Evolutionary conservation across 2,888 invertebrate genomes (phyloP).

Genomic region (Amiota minor): DNA sequence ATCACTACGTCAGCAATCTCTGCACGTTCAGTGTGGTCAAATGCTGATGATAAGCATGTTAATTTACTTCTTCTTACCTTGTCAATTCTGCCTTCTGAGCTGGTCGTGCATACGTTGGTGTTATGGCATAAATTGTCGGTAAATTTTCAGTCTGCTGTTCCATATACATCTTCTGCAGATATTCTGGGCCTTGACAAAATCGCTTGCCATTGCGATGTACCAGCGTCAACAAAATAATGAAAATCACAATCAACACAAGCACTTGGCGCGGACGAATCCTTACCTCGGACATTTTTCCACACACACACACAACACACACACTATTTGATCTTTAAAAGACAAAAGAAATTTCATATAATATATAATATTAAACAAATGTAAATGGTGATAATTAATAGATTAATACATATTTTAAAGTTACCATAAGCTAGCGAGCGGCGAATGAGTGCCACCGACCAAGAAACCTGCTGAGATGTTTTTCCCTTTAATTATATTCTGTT

Average conservation of each 20-base stretch:
- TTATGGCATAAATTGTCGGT: conserved; percentile 90
- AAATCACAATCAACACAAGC: conserved; percentile 65
- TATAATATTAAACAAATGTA: too few relatives aligned
- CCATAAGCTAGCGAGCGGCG: too few relatives aligned
- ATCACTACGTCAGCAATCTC: background rate
- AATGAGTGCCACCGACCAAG: too few relatives aligned
- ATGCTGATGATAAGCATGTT: background rate
- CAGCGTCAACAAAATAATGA: conserved; percentile 64
- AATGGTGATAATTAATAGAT: too few relatives aligned
- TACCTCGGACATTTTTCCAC: conserved; percentile 64
- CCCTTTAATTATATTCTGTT: too few relatives aligned
- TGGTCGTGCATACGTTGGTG: conserved; percentile 90
- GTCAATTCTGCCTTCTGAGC: conserved; percentile 96
- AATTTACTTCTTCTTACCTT: conserved; percentile 74
- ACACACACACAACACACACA: conserved; percentile 8
- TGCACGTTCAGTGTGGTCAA: background rate
- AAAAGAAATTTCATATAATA: too few relatives aligned
- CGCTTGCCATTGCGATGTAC: conserved; percentile 69
- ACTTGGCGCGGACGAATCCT: conserved; percentile 71
- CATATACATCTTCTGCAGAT: conserved; percentile 62
- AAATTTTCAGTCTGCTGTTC: conserved; percentile 54
- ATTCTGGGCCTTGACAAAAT: conserved; percentile 66
- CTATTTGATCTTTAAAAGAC: background rate
- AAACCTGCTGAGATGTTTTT: too few relatives aligned
- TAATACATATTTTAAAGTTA: too few relatives aligned